These are phyloP conservation scores for Cactoblastis cactorum DNA, from an alignment of 2,888 invertebrate species.

Conservation along the genomic window DNA sequence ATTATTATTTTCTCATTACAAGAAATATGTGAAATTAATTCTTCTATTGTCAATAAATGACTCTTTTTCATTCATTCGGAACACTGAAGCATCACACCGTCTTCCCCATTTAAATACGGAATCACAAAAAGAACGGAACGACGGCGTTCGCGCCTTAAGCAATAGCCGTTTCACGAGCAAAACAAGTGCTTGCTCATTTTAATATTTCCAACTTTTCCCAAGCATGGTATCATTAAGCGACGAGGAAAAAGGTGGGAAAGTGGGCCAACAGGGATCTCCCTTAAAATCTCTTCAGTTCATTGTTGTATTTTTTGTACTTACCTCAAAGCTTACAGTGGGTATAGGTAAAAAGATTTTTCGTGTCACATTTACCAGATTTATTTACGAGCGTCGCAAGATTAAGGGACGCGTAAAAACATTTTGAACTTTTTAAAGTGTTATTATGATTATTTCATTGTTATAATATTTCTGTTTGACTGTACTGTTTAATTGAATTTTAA, in stretches of 20 bases:
- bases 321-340: slow-evolving; percentile 33
- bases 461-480: background rate
- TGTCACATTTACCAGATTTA: slow-evolving; percentile 25
- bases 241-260: slow-evolving; percentile 52
- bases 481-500: background rate
- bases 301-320: slow-evolving; percentile 60
- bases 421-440: background rate
- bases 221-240: slow-evolving; percentile 65
- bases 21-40: no score
- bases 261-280: slow-evolving; percentile 60
- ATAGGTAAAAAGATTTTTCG: slow-evolving; percentile 24
- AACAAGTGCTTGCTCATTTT: slow-evolving; percentile 77
- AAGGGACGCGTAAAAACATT: slow-evolving; percentile 19
- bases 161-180: slow-evolving; percentile 63
- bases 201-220: slow-evolving; percentile 72
- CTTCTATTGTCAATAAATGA: slow-evolving; percentile 22
- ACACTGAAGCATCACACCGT: slow-evolving; percentile 22
- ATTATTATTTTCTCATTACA: no score
- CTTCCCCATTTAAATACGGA: slow-evolving; percentile 30
- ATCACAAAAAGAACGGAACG: slow-evolving; percentile 39
- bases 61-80: slow-evolving; percentile 22
- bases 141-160: slow-evolving; percentile 63
- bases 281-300: slow-evolving; percentile 60
- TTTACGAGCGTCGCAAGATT: slow-evolving; percentile 21
- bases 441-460: background rate